Percentiles rank a stretch among this genome's conserved stretches.
phyloP scores from a whole-genome alignment of 2,113 vertebrate species.

The Ailurus styani region DNA sequence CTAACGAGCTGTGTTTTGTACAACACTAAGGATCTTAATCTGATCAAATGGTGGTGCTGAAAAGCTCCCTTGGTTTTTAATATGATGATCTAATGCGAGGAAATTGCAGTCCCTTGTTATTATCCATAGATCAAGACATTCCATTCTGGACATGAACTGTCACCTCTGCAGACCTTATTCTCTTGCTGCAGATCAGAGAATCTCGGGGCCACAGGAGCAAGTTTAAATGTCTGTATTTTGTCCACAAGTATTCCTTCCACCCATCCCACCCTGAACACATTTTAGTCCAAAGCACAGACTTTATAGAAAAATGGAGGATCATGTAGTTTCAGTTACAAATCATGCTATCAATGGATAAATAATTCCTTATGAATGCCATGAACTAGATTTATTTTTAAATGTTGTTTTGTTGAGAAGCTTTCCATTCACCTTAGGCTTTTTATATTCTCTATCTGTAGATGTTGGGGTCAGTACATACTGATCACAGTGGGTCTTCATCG shows the following conservation, averaged over 20 bases:
- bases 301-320: slow-evolving; percentile 2
- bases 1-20: slow-evolving; percentile 69
- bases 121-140: slow-evolving; percentile 63
- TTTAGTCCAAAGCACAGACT: not conserved
- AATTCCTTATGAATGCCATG: not conserved
- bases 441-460: not conserved
- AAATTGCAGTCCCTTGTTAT: slow-evolving; percentile 59
- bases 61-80: slow-evolving; percentile 69
- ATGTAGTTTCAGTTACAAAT: not conserved
- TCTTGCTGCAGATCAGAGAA: slow-evolving; percentile 57
- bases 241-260: not conserved
- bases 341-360: not conserved
- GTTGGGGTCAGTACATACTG: not conserved
- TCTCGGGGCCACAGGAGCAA: not conserved
- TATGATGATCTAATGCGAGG: slow-evolving; percentile 69
- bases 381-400: not conserved
- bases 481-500: not conserved
- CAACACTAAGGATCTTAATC: slow-evolving; percentile 67
- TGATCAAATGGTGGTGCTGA: slow-evolving; percentile 69
- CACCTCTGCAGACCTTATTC: slow-evolving; percentile 55
- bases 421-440: not conserved
- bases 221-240: slow-evolving; percentile 56
- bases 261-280: slow-evolving; percentile 13
- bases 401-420: not conserved
- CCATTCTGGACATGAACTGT: slow-evolving; percentile 50